phyloP scores from a whole-genome alignment of 2,797 vertebrate species.

The Carduelis carduelis region DNA sequence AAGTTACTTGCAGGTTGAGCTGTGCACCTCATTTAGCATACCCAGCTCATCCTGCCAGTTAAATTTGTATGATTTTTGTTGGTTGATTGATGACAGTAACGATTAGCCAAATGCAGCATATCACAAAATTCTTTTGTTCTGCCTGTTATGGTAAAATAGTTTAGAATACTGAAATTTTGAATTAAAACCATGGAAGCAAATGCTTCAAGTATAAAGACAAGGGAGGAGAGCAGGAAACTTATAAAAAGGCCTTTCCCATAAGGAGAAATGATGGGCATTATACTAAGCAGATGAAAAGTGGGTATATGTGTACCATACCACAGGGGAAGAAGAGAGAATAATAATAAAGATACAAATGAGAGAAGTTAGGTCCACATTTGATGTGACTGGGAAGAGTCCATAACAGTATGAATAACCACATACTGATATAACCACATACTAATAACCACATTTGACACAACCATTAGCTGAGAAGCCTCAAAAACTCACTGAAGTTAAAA shows the following conservation, averaged over 20 bases:
- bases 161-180: background rate
- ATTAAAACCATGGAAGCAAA: background rate
- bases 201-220: background rate
- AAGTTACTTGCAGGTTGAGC: background rate
- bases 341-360: background rate
- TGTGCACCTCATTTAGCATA: background rate
- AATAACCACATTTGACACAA: background rate
- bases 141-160: background rate
- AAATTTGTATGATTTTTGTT: background rate
- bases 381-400: accelerated
- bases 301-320: background rate
- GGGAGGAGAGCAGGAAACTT: background rate
- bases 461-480: background rate
- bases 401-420: background rate
- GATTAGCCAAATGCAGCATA: background rate
- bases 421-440: no score
- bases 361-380: background rate
- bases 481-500: background rate
- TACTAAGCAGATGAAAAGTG: background rate
- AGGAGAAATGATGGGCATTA: background rate
- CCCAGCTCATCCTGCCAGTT: background rate
- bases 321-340: background rate
- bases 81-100: background rate
- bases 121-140: background rate
- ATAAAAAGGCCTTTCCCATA: background rate